Conservation (phyloP, 2,113 vertebrate species). For the Cacatua alba region DNA sequence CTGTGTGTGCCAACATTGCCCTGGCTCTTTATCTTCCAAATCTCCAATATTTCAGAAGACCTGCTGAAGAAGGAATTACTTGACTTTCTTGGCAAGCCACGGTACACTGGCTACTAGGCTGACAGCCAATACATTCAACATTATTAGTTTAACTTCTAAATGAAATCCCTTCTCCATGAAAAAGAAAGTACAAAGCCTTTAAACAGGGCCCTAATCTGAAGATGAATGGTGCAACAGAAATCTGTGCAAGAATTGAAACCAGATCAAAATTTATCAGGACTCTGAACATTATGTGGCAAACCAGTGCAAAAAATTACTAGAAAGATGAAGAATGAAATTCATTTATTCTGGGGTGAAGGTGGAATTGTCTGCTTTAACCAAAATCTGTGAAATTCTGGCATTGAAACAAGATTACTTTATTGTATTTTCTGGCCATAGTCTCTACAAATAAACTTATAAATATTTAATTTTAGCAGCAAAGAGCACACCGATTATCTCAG, state of each 20-base stretch:
- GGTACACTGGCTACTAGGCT: fast-evolving
- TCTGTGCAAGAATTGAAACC: neutral
- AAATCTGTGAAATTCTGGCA: neutral
- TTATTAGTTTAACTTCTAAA: neutral
- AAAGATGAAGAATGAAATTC: neutral
- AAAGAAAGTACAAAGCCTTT: neutral
- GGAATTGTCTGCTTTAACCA: neutral
- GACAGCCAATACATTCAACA: fast-evolving
- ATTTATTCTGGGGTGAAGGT: neutral
- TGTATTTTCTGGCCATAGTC: neutral
- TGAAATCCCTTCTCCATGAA: neutral
- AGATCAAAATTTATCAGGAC: neutral
- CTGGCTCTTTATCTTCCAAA: neutral
- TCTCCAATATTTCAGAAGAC: neutral
- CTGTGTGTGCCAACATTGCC: neutral
- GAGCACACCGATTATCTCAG: neutral
- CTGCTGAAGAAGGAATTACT: neutral
- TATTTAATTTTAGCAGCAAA: neutral
- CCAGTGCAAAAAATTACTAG: neutral
- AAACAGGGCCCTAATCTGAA: neutral
- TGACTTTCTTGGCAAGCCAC: neutral
- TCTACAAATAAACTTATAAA: neutral
- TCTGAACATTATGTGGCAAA: neutral
- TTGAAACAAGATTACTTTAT: neutral
- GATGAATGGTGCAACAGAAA: neutral